Evolutionary conservation across 1,140 invertebrate genomes (phyloP).

Genomic region (Chironomus striatipennis): DNA sequence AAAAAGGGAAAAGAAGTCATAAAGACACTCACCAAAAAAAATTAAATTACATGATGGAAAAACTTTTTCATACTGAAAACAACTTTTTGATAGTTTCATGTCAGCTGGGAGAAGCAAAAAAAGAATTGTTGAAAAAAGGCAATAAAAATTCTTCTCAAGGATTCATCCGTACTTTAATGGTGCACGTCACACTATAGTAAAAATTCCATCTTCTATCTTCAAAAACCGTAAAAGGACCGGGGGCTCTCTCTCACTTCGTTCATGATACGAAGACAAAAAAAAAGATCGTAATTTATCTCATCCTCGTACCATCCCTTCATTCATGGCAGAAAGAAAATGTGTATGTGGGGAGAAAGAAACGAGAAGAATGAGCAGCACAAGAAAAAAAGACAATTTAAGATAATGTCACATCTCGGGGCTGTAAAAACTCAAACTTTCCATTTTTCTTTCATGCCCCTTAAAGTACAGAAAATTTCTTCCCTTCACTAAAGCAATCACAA

Average conservation of each 20-base stretch:
- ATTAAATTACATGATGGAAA: too few species aligned
- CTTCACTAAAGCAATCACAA: background rate
- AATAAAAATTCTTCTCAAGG: constrained; percentile 1
- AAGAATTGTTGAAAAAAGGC: background rate
- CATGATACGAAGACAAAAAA: constrained; percentile 12
- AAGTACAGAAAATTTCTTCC: background rate
- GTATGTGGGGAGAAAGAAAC: background rate
- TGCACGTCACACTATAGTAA: background rate
- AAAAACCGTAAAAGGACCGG: background rate
- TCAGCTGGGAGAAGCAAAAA: background rate
- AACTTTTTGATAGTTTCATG: too few species aligned
- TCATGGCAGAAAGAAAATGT: background rate
- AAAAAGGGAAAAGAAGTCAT: too few species aligned
- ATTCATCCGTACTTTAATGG: background rate
- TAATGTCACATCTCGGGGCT: constrained; percentile 22
- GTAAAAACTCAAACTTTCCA: constrained; percentile 11
- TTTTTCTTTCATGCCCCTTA: background rate
- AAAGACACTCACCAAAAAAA: too few species aligned
- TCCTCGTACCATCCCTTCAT: constrained; percentile 15
- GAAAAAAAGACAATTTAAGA: constrained; percentile 19
- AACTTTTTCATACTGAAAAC: too few species aligned
- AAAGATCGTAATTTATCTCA: constrained; percentile 20
- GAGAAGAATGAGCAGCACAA: background rate
- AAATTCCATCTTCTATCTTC: too few species aligned
- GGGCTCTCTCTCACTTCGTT: background rate